Evolutionary conservation across 2,888 invertebrate species (phyloP), one percentile per base, ranked within the genome.

Genomic region (Crematogaster levior): DNA sequence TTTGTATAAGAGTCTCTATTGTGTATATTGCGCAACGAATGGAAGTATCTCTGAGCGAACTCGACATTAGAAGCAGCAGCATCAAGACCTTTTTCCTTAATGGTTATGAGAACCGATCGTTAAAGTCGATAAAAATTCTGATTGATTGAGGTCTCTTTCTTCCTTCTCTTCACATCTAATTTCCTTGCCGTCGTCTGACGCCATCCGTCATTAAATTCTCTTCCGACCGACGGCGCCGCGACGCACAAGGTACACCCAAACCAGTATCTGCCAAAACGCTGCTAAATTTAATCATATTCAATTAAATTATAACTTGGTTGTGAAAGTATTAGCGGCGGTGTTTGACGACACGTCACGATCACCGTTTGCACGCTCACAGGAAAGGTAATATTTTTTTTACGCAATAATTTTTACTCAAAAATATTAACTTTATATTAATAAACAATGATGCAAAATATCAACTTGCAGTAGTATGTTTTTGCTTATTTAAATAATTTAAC

Each of bases 111-210:
- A 51, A 65, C 80, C 73, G 51, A 66, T 90, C 87, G 87, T 88
- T 86, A 87, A 85, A 85, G 81, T 82, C 84, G 88, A 88, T 88
- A 87, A 90, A 89, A 90, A 89, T 85, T 89, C 80, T 77, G 81
- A 83, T 85, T 85, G 87, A 89, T 90, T 65, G 83, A 82, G 82
- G 66, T 82, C 82, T 81, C 70, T 63, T 85, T 87, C 84, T 79
- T 83, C 40, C 61, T 46, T 81, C 60, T 75, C 70, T 79, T 72
- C 82, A 65, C 83, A 72, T 84, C 66, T 68, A 68, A 79, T 79
- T 83, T 46, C 61, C 46, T 30, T 46, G 65, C 75, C 75, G 63
- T 82, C 83, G 53, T 61, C 73, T 40, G 63, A 43, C 61, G 72
- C 51, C 34, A 30, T 51, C 40, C 43, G 63, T 81, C 85, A 80